These are phyloP conservation scores for Cyprinodon variegatus DNA, from an alignment of 2,113 vertebrate genomes.

Conservation along the genomic window DNA sequence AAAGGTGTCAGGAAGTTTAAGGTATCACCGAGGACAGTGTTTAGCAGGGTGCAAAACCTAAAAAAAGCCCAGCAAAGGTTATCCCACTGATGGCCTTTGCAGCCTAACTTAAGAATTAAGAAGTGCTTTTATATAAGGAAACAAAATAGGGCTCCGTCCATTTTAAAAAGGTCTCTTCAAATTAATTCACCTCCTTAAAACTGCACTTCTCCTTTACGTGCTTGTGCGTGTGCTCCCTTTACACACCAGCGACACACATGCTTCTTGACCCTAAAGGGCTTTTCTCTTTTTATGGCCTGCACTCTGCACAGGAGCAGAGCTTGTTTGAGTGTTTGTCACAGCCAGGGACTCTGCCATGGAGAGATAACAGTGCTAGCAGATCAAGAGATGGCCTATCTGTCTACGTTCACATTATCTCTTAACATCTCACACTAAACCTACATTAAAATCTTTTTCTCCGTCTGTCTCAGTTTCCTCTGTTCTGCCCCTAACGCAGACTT, in stretches of 20 bases:
- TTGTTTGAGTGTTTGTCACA: conserved; percentile 17
- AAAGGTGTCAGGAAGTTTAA: too few relatives aligned
- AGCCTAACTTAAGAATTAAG: neutral
- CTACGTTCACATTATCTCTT: conserved; percentile 5
- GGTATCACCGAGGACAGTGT: too few relatives aligned
- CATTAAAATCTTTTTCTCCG: conserved; percentile 8
- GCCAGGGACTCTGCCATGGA: conserved; percentile 31
- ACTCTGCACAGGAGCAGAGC: conserved; percentile 1
- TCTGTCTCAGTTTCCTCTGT: conserved; percentile 20
- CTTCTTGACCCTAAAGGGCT: conserved; percentile 33
- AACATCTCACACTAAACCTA: conserved; percentile 8
- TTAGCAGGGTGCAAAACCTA: too few relatives aligned
- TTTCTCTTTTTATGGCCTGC: conserved; percentile 23
- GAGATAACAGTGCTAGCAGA: conserved; percentile 59
- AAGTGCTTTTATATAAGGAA: neutral
- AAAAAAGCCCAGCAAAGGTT: too few relatives aligned
- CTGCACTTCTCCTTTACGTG: neutral
- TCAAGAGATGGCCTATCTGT: conserved; percentile 41
- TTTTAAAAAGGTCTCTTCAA: conserved; percentile 3
- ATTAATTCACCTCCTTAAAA: conserved; percentile 5
- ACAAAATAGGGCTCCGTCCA: neutral
- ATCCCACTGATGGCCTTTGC: neutral
- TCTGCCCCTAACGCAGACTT: conserved; percentile 25
- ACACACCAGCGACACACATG: conserved; percentile 21
- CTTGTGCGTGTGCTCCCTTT: conserved; percentile 1